These are phyloP conservation scores for Ectropis grisescens DNA, from an alignment of 1,140 invertebrate genomes.

Conservation along the genomic window DNA sequence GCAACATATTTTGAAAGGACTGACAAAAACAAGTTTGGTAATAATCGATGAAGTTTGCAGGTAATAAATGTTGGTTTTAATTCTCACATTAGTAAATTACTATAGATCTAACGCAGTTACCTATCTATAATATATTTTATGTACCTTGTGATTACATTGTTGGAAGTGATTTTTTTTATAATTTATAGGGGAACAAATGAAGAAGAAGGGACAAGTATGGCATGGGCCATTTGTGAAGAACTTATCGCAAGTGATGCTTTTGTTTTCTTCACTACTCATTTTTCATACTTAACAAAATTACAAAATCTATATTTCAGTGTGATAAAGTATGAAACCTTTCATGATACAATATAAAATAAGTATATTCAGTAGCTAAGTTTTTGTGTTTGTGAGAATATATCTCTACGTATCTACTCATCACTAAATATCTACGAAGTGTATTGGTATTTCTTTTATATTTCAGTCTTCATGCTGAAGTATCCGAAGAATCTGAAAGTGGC, in stretches of 20 bases:
- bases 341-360: background rate
- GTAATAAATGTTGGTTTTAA: constrained; percentile 32
- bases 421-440: no score
- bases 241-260: constrained; percentile 80
- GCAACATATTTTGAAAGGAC: constrained; percentile 81
- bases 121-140: no score
- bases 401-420: no score
- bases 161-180: no score
- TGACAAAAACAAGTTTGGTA: constrained; percentile 81
- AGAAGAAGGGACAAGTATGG: constrained; percentile 88
- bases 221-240: constrained; percentile 85
- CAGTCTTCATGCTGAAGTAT: constrained; percentile 31
- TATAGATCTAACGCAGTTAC: no score
- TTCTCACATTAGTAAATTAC: constrained; percentile 3
- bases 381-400: no score
- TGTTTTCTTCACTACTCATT: constrained; percentile 88
- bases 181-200: constrained; percentile 75
- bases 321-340: constrained; percentile 75
- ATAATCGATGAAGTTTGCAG: constrained; percentile 91
- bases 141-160: no score
- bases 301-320: constrained; percentile 83
- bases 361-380: constrained; percentile 1
- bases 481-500: constrained; percentile 25
- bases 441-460: no score
- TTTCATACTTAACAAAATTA: constrained; percentile 80